Conservation (phyloP, 92 coral and sea anemone genomes). For the Palythoa caribaeorum region DNA sequence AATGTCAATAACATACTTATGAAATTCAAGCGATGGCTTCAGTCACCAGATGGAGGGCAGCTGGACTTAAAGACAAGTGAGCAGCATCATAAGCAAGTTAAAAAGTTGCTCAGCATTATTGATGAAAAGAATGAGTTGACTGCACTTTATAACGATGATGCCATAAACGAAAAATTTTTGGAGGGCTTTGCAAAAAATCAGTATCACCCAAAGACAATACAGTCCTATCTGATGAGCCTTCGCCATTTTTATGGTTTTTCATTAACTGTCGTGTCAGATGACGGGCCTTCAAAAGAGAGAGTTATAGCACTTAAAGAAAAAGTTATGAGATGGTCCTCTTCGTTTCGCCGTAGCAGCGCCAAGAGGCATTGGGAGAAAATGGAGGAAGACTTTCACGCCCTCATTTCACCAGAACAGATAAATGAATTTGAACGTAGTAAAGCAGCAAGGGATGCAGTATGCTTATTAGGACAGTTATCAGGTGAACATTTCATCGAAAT, state of each 20-base stretch:
- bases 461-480: slow-evolving; percentile 56
- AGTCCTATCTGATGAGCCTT: slow-evolving; percentile 66
- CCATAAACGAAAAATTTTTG: slow-evolving; percentile 32
- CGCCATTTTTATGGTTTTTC: slow-evolving; percentile 49
- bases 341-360: slow-evolving; percentile 39
- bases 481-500: slow-evolving; percentile 45
- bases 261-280: not conserved
- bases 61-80: slow-evolving; percentile 40
- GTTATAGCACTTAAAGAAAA: slow-evolving; percentile 12
- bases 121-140: slow-evolving; percentile 35
- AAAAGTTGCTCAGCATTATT: slow-evolving; percentile 31
- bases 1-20: not conserved
- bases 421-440: slow-evolving; percentile 53
- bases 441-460: slow-evolving; percentile 56
- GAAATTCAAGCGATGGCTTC: slow-evolving; percentile 32
- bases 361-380: slow-evolving; percentile 62
- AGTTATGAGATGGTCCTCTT: slow-evolving; percentile 35
- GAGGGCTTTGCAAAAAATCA: slow-evolving; percentile 33
- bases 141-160: slow-evolving; percentile 37
- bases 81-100: slow-evolving; percentile 33
- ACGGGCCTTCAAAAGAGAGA: not conserved
- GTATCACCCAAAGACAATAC: slow-evolving; percentile 56
- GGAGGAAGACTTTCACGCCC: slow-evolving; percentile 52
- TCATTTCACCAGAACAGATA: slow-evolving; percentile 59
- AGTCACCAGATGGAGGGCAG: slow-evolving; percentile 43